These are phyloP conservation scores for Heterotilapia buettikoferi DNA, from an alignment of 2,113 vertebrate genomes.

Conservation along the genomic window DNA sequence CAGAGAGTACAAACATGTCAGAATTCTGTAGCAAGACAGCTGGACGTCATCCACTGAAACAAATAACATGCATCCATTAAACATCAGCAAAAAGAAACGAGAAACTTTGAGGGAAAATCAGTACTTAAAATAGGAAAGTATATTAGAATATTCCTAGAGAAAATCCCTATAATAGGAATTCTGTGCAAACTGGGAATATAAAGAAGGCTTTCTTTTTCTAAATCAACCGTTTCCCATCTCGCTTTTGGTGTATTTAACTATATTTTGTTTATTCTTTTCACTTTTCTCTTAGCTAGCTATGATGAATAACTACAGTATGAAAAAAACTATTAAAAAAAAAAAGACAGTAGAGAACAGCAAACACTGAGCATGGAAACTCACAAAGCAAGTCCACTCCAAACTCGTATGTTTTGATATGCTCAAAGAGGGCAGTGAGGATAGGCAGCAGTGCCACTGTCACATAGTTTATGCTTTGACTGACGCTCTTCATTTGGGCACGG, in stretches of 20 bases:
- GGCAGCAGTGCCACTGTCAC: slow-evolving; percentile 90
- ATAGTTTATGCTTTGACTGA: slow-evolving; percentile 92
- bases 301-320: not conserved
- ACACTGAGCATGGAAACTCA: slow-evolving; percentile 65
- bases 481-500: slow-evolving; percentile 90
- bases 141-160: not conserved
- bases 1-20: slow-evolving; percentile 86
- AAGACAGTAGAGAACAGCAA: not conserved
- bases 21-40: slow-evolving; percentile 91
- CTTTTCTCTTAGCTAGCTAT: not conserved
- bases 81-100: not conserved
- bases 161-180: not conserved
- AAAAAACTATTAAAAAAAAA: not conserved
- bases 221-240: not conserved
- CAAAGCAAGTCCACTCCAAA: slow-evolving; percentile 86
- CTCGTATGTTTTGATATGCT: slow-evolving; percentile 84
- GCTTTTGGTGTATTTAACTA: not conserved
- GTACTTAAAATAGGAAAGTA: fast-evolving
- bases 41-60: slow-evolving; percentile 90
- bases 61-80: not conserved
- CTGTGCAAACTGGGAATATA: not conserved
- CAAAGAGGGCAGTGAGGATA: slow-evolving; percentile 89
- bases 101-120: not conserved
- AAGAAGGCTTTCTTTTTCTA: not conserved
- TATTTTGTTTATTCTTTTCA: not conserved